Conservation (phyloP, 1,140 invertebrate species). For the Epicauta chinensis region DNA sequence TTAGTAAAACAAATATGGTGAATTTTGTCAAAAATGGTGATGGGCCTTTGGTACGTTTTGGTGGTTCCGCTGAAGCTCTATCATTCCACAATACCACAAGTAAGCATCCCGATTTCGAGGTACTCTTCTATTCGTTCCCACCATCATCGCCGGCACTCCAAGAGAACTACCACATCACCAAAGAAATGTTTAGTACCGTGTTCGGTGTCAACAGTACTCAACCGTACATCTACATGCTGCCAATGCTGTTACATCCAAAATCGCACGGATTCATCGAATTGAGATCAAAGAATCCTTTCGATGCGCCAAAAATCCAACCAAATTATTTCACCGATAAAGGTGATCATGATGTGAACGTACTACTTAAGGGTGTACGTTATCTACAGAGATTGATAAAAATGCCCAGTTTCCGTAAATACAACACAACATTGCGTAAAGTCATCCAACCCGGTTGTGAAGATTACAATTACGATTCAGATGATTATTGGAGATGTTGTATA, state of each 20-base stretch:
- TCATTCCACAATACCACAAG: slow-evolving; percentile 43
- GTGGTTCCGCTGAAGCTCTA: slow-evolving; percentile 47
- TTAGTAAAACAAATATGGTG: background rate
- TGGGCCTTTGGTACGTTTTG: slow-evolving; percentile 34
- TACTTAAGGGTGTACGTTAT: slow-evolving; percentile 42
- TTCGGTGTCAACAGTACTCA: slow-evolving; percentile 38
- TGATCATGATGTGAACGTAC: slow-evolving; percentile 43
- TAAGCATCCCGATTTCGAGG: slow-evolving; percentile 48
- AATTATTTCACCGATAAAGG: slow-evolving; percentile 51
- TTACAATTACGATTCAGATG: no score
- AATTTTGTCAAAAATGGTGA: slow-evolving; percentile 25
- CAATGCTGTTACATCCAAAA: slow-evolving; percentile 68
- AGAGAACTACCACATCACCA: slow-evolving; percentile 13
- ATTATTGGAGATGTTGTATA: no score
- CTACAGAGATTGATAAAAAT: slow-evolving; percentile 32
- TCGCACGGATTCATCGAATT: slow-evolving; percentile 55
- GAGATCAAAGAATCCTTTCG: slow-evolving; percentile 52
- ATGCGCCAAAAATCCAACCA: slow-evolving; percentile 57
- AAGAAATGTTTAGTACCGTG: slow-evolving; percentile 25
- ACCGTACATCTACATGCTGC: slow-evolving; percentile 45
- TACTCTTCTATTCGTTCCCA: slow-evolving; percentile 50
- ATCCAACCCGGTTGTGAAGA: slow-evolving; percentile 46
- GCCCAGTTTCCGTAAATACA: slow-evolving; percentile 40
- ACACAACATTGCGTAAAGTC: slow-evolving; percentile 41
- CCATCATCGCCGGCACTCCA: slow-evolving; percentile 25